phyloP scores from a whole-genome alignment of 2,113 vertebrate species.

The Calonectris borealis region DNA sequence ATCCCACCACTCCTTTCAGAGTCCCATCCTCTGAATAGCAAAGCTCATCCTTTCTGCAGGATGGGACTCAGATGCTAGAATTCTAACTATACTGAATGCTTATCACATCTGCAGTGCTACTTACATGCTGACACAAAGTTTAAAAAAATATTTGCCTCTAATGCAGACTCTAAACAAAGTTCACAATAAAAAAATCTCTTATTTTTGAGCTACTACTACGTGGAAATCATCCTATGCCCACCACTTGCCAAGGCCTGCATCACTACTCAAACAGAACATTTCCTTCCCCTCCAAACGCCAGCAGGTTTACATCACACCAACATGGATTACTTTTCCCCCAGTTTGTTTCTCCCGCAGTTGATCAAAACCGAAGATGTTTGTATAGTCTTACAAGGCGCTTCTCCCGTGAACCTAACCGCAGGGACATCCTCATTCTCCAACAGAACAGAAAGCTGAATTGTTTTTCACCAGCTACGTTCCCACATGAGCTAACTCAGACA shows the following conservation, averaged over 20 bases:
- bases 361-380: slow-evolving; percentile 61
- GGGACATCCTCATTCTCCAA: slow-evolving; percentile 59
- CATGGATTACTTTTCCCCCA: slow-evolving; percentile 60
- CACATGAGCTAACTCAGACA: slow-evolving; percentile 65
- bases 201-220: not conserved
- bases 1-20: not conserved
- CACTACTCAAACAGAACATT: not conserved
- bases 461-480: slow-evolving; percentile 65
- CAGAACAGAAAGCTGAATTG: slow-evolving; percentile 70
- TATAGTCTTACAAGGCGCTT: slow-evolving; percentile 68
- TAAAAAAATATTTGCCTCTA: not conserved
- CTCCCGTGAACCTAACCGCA: slow-evolving; percentile 24
- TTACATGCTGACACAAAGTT: not conserved
- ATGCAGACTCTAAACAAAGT: not conserved
- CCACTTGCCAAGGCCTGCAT: not conserved
- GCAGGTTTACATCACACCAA: not conserved
- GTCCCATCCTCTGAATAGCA: not conserved
- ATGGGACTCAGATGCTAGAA: not conserved
- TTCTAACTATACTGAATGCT: not conserved
- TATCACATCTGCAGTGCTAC: not conserved
- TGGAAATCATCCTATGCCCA: not conserved
- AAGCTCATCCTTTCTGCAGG: not conserved
- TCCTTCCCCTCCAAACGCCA: not conserved
- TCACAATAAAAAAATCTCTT: not conserved
- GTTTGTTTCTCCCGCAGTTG: slow-evolving; percentile 74